A percentile compares a stretch with the other conserved stretches of the same genome.
These are phyloP conservation scores for Lepilemur ruficaudatus DNA, from an alignment of 2,797 vertebrate species.

Conservation along the genomic window DNA sequence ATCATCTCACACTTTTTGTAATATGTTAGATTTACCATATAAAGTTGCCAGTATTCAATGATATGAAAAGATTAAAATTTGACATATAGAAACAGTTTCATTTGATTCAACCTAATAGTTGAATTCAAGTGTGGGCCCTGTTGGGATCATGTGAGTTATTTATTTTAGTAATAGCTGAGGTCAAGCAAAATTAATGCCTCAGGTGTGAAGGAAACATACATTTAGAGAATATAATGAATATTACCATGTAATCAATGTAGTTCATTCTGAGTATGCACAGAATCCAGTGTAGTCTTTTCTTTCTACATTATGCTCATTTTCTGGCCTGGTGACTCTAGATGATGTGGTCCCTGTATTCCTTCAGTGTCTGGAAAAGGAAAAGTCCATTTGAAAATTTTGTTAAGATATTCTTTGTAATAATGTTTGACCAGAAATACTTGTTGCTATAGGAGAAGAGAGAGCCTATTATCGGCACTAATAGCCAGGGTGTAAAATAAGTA, in stretches of 20 bases:
- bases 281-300: neutral
- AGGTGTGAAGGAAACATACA: neutral
- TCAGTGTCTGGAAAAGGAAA: neutral
- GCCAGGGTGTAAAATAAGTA: neutral
- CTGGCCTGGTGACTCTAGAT: neutral
- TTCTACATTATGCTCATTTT: neutral
- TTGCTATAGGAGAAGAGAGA: neutral
- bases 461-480: neutral
- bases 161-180: constrained; percentile 19
- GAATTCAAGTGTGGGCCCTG: neutral
- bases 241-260: neutral
- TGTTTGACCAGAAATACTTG: neutral
- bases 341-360: neutral
- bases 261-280: neutral
- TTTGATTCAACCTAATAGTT: neutral
- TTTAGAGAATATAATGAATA: neutral
- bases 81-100: neutral
- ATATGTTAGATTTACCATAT: neutral
- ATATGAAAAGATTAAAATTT: neutral
- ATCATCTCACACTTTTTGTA: neutral
- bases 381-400: constrained; percentile 3
- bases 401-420: neutral
- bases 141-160: neutral
- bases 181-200: neutral
- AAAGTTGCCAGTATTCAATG: neutral